Evolutionary conservation across 2,888 invertebrate species (phyloP).

Genomic region (Mimumesa dahlbomi): DNA sequence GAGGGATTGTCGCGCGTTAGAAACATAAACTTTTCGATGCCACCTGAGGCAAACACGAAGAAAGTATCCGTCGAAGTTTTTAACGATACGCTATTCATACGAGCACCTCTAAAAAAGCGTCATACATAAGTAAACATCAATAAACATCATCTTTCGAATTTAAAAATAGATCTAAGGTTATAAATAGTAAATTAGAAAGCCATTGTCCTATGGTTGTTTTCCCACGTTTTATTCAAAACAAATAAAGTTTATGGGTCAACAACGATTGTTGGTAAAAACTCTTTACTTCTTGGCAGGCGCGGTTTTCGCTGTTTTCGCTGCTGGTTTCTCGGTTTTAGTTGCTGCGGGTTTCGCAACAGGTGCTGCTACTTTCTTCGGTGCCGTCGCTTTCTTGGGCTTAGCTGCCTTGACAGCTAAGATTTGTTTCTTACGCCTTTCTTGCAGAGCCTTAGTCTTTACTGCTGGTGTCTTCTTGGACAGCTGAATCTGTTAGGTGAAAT

Average conservation of each 20-base stretch:
- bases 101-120: constrained; percentile 57
- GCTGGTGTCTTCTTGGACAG: constrained; percentile 53
- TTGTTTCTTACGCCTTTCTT: constrained; percentile 58
- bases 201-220: constrained; percentile 50
- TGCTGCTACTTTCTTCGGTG: constrained; percentile 62
- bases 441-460: constrained; percentile 40
- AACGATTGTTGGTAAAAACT: constrained; percentile 48
- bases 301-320: constrained; percentile 55
- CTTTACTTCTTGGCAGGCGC: constrained; percentile 57
- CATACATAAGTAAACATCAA: neutral
- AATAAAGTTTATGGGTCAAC: constrained; percentile 65
- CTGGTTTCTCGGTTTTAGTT: constrained; percentile 56
- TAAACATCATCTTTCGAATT: neutral
- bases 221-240: constrained; percentile 68
- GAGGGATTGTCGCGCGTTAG: constrained; percentile 28
- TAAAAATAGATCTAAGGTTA: constrained; percentile 6
- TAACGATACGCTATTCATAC: constrained; percentile 57
- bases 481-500: constrained; percentile 44
- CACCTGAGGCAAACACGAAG: constrained; percentile 58
- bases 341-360: constrained; percentile 52
- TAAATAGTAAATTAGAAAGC: constrained; percentile 33
- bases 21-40: constrained; percentile 65
- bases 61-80: constrained; percentile 62
- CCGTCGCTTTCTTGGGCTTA: constrained; percentile 59
- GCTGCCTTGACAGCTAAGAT: constrained; percentile 53